Evolutionary conservation across 2,113 vertebrate species (phyloP).

Genomic region (Serinus canaria): DNA sequence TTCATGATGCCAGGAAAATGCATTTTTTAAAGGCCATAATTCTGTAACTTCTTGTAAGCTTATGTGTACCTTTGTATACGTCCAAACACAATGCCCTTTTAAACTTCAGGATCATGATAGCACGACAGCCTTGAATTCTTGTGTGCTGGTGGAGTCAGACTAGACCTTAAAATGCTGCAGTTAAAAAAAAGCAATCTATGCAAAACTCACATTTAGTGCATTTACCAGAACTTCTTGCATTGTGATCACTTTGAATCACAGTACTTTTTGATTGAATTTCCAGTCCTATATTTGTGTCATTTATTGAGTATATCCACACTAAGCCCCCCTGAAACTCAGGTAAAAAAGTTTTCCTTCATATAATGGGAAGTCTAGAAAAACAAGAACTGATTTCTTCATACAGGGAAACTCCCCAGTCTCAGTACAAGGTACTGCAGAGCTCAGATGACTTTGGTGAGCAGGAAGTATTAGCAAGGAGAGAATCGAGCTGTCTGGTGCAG

Average conservation of each 20-base stretch:
- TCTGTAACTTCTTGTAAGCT: not conserved
- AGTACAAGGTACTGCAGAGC: not conserved
- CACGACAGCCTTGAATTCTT: not conserved
- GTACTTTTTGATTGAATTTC: not conserved
- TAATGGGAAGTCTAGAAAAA: not conserved
- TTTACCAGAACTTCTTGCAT: not conserved
- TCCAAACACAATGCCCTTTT: not conserved
- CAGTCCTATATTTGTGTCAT: not conserved
- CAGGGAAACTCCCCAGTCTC: not conserved
- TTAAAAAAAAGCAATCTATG: not conserved
- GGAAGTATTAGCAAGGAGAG: not conserved
- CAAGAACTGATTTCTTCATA: not conserved
- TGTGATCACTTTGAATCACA: not conserved
- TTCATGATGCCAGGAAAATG: not conserved
- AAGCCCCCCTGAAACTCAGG: not conserved
- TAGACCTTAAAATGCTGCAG: not conserved
- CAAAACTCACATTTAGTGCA: not conserved
- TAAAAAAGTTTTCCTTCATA: not conserved
- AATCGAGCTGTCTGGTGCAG: fast-evolving
- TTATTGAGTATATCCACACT: not conserved
- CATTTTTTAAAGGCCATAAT: not conserved
- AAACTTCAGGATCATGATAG: not conserved
- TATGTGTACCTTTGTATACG: not conserved
- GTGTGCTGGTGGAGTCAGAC: not conserved
- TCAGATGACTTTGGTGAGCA: not conserved